Percentiles rank a stretch among this genome's conserved stretches.
phyloP scores from a whole-genome alignment of 2,888 invertebrate genomes.

The Branchipolynoe longqiensis region DNA sequence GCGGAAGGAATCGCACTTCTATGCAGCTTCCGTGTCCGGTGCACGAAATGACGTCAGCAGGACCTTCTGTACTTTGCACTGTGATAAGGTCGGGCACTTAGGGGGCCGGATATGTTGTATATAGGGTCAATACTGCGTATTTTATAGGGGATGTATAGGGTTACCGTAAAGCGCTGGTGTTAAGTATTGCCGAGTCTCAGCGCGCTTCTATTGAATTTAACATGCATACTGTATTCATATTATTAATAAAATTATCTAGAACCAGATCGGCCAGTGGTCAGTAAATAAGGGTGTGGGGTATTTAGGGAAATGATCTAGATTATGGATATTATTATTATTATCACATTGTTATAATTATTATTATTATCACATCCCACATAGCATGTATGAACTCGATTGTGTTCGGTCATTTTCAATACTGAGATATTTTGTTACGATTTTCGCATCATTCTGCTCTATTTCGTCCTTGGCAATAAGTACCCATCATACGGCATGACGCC shows the following conservation, averaged over 20 bases:
- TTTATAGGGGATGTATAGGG: slow-evolving; percentile 32
- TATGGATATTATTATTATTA: not conserved
- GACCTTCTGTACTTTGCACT: slow-evolving; percentile 45
- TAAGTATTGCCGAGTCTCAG: slow-evolving; percentile 19
- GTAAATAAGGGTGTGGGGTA: not conserved
- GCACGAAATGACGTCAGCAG: slow-evolving; percentile 11
- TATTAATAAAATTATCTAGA: not conserved
- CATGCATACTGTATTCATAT: not conserved
- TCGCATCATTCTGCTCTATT: slow-evolving; percentile 37
- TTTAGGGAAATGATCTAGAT: not conserved
- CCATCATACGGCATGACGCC: not conserved
- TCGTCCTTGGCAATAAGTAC: slow-evolving; percentile 20
- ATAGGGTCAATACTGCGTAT: slow-evolving; percentile 43
- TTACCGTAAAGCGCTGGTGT: not conserved
- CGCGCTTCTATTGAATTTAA: slow-evolving; percentile 36
- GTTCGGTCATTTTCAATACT: slow-evolving; percentile 17
- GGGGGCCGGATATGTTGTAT: slow-evolving; percentile 40
- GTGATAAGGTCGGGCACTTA: slow-evolving; percentile 21
- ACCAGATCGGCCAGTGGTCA: slow-evolving; percentile 5
- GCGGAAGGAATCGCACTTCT: slow-evolving; percentile 34
- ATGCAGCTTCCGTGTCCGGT: slow-evolving; percentile 51
- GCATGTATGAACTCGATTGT: slow-evolving; percentile 13
- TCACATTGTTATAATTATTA: not conserved
- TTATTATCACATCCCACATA: slow-evolving; percentile 19
- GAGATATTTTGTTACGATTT: slow-evolving; percentile 27